These are phyloP conservation scores for Lytechinus pictus DNA, from an alignment of 35 echinoderm and acorn worm species.

Conservation along the genomic window DNA sequence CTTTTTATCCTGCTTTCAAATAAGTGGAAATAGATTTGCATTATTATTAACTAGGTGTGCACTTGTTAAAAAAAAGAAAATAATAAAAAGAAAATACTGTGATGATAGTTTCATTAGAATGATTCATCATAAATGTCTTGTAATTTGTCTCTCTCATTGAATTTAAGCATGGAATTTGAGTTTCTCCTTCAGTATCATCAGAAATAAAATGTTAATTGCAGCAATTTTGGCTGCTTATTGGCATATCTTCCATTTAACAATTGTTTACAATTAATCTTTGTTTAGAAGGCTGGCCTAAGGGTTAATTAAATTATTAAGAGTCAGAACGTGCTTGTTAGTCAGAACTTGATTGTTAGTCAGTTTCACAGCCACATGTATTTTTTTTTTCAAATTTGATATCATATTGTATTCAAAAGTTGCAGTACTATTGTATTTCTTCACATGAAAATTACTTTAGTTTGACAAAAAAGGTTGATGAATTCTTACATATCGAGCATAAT, in stretches of 20 bases:
- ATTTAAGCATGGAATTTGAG: neutral
- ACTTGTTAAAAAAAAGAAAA: too few species aligned
- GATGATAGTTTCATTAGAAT: neutral
- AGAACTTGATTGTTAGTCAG: neutral
- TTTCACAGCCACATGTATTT: neutral
- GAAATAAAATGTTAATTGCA: neutral
- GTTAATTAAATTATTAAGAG: neutral
- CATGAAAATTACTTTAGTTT: neutral
- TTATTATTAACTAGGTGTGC: too few species aligned
- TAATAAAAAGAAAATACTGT: too few species aligned
- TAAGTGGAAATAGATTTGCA: too few species aligned
- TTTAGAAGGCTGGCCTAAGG: too few species aligned
- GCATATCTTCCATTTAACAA: too few species aligned
- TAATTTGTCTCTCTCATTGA: neutral
- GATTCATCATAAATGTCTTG: neutral
- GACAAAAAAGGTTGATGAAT: neutral
- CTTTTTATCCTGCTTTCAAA: too few species aligned
- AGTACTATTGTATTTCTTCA: neutral
- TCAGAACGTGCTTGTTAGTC: neutral
- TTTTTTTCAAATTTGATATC: neutral
- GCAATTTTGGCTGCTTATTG: too few species aligned
- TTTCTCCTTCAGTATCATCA: neutral
- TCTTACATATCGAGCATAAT: too few species aligned
- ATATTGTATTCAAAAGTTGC: neutral
- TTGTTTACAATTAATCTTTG: too few species aligned